phyloP scores from a whole-genome alignment of 2,888 invertebrate genomes.

The Alloscopus bannaensis region DNA sequence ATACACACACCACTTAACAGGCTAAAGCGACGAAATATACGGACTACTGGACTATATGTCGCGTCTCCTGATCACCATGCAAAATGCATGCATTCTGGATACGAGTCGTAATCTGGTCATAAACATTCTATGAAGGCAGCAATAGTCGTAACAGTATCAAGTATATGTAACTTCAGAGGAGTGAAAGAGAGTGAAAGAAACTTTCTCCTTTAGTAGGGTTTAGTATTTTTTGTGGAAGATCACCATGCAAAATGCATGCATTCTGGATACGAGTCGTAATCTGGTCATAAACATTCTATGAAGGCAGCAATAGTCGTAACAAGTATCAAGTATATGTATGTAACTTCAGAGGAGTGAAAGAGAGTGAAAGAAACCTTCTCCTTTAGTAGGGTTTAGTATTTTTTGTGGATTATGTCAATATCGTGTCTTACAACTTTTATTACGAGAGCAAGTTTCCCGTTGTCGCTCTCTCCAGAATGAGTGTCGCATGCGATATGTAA shows the following conservation, averaged over 20 bases:
- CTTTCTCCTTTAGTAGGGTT: not conserved
- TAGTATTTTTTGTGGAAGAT: not conserved
- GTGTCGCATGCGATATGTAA: too few species aligned
- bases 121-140: constrained; percentile 5
- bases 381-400: not conserved
- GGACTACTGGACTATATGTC: not conserved
- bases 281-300: constrained; percentile 13
- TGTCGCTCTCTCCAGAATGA: too few species aligned
- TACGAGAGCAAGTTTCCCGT: not conserved
- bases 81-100: not conserved
- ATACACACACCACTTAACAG: too few species aligned
- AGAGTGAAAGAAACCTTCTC: not conserved
- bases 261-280: not conserved
- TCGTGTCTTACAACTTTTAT: not conserved
- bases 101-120: constrained; percentile 11
- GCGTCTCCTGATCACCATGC: not conserved
- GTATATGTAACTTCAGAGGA: not conserved
- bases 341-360: constrained; percentile 13
- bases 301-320: constrained; percentile 1
- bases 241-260: not conserved
- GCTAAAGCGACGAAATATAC: not conserved
- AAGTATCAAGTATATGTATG: not conserved
- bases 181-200: not conserved
- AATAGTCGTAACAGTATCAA: constrained; percentile 9
- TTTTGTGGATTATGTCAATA: constrained; percentile 22